A percentile compares a stretch with the other conserved stretches of the same genome.
phyloP scores from a whole-genome alignment of 64 coral and sea anemone species.

The Montipora capricornis region DNA sequence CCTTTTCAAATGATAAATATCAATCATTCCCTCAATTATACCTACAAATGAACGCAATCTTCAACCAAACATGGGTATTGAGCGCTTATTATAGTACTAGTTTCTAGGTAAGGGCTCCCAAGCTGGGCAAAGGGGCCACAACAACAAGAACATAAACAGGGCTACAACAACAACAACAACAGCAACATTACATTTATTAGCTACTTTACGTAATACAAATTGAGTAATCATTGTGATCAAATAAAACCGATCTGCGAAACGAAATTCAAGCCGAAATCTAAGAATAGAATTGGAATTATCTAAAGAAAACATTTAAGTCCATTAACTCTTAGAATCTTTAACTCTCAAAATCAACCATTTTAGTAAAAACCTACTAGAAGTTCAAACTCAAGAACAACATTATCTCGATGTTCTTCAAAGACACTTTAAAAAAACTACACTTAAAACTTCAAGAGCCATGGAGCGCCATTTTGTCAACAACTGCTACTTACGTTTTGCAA shows the following conservation, averaged over 20 bases:
- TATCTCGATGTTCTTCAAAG: background rate
- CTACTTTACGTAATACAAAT: constrained; percentile 12
- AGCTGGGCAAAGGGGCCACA: background rate
- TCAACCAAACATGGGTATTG: constrained; percentile 9
- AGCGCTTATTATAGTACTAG: background rate
- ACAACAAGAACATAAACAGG: background rate
- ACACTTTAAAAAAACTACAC: background rate
- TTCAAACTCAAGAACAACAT: background rate
- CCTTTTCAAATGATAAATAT: background rate
- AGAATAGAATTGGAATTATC: constrained; percentile 16
- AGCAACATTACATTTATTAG: constrained; percentile 5
- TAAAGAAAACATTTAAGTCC: constrained; percentile 17
- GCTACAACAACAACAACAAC: background rate
- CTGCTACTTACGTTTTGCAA: background rate
- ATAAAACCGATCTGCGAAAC: background rate
- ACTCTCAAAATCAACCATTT: background rate
- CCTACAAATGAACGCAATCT: constrained; percentile 20
- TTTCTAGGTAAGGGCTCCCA: background rate
- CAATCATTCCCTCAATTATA: constrained; percentile 10
- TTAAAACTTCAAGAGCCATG: background rate
- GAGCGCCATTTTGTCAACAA: background rate
- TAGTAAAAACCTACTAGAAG: background rate
- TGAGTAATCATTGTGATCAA: constrained; percentile 1
- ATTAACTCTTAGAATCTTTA: background rate
- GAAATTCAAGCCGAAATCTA: constrained; percentile 21